phyloP scores from a whole-genome alignment of 1,140 invertebrate genomes.

The Hyles euphorbiae region DNA sequence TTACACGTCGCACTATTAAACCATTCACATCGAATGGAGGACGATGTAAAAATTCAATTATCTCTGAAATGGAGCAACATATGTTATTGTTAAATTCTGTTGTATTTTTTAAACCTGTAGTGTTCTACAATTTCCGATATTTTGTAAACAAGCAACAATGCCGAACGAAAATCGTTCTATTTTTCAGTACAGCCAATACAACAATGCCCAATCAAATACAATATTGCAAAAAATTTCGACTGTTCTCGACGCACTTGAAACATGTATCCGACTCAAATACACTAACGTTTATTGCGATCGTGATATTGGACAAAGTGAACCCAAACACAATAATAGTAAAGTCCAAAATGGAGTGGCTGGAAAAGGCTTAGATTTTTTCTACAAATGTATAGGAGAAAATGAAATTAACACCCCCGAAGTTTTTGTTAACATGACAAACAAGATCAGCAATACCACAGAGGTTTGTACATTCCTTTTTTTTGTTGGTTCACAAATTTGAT shows the following conservation, averaged over 20 bases:
- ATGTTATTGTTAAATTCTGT: too few species aligned
- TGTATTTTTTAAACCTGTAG: too few species aligned
- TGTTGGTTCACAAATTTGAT: neutral
- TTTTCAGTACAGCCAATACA: neutral
- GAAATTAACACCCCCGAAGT: constrained; percentile 1
- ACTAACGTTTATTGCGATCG: constrained; percentile 2
- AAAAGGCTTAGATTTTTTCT: neutral
- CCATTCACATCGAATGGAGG: too few species aligned
- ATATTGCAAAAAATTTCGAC: constrained; percentile 7
- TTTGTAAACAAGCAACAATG: neutral
- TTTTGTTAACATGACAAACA: constrained; percentile 4
- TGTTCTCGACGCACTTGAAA: constrained; percentile 9
- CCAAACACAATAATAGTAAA: too few species aligned
- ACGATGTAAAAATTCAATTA: too few species aligned
- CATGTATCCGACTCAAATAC: constrained; percentile 8
- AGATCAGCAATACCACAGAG: neutral
- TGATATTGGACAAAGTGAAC: too few species aligned
- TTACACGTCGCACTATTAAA: too few species aligned
- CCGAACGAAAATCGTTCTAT: neutral
- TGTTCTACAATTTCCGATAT: neutral
- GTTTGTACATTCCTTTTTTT: neutral
- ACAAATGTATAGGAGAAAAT: neutral
- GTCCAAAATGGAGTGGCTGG: too few species aligned
- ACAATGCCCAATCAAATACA: constrained; percentile 2
- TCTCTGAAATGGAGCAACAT: too few species aligned